Evolutionary conservation across 2,113 vertebrate species (phyloP), one percentile per base, ranked within the genome.

Genomic region (Mesembrinibis cayennensis): DNA sequence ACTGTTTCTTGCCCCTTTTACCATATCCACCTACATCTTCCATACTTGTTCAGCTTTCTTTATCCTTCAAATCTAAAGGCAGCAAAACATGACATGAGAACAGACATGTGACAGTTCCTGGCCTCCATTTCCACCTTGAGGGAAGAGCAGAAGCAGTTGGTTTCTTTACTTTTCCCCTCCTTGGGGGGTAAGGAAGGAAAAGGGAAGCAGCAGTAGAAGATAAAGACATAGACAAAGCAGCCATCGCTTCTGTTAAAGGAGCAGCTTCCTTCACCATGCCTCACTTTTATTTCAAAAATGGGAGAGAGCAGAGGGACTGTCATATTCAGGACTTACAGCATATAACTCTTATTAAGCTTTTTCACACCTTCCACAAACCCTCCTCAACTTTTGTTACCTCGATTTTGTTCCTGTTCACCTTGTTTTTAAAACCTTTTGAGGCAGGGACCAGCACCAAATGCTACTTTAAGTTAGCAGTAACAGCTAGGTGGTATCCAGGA

Each of bases 1-100:
- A 86, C 40, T 69, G 67, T 13, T 85, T 63, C 70, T 92, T 95
- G 82, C 66, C 82, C 82, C 71, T 96, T 95, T 85, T 80, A 90
- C 93, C 62, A 65, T 80, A 85, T 16, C 78, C 78, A 82, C 73
- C 88, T 93, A 42, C 36, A 71, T 53, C 47, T 50, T 87, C 70
- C 61, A 79, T 62, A 63, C 26, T 82, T 63, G 36, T 29, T 93
- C 79, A 56, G 73, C 49, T 74, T 86, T 18, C 81, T 82, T 79
- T 61, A 93, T 27, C 66, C 47, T 86, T 82, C 74, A 88, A 90
- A 85, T 85, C 62, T 71, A 76, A 88, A 87, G 67, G 76, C 63
- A 96, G 45, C 22, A 92, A 79, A 92, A 85, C 49, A 69, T 18
- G 34, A 72, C 61, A 70, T 42, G 7, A 79, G 40, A 79, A 85